phyloP scores from a whole-genome alignment of 2,113 vertebrate genomes.

The Cairina moschata region DNA sequence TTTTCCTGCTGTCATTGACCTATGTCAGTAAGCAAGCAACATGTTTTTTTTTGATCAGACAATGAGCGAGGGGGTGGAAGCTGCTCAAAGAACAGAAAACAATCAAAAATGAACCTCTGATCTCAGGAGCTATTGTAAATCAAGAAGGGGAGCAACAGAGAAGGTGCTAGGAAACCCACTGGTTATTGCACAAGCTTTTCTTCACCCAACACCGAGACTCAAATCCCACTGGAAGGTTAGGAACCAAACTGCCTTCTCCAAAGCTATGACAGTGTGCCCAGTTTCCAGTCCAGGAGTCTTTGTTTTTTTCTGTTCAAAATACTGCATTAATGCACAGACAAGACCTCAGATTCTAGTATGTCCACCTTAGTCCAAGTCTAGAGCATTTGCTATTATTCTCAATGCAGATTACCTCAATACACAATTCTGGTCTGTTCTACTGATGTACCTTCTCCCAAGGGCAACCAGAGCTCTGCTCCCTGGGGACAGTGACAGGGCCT shows the following conservation, averaged over 20 bases:
- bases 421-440: background rate
- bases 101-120: slow-evolving; percentile 42
- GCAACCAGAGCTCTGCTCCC: too few species aligned
- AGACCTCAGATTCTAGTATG: background rate
- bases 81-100: slow-evolving; percentile 41
- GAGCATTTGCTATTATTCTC: background rate
- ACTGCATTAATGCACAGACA: background rate
- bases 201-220: background rate
- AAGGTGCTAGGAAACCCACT: slow-evolving; percentile 18
- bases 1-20: slow-evolving; percentile 22
- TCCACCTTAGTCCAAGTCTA: background rate
- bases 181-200: slow-evolving; percentile 13
- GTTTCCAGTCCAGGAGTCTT: background rate
- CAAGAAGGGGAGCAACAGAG: background rate
- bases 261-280: background rate
- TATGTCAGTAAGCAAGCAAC: slow-evolving; percentile 49
- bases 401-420: background rate
- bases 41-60: slow-evolving; percentile 24
- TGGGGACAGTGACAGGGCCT: too few species aligned
- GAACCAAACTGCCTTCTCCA: background rate
- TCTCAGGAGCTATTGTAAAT: background rate
- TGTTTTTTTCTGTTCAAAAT: background rate
- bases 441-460: background rate
- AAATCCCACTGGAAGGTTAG: slow-evolving; percentile 11
- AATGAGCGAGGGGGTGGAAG: slow-evolving; percentile 13